phyloP scores from a whole-genome alignment of 2,888 invertebrate species.

The Petrolisthes manimaculis region DNA sequence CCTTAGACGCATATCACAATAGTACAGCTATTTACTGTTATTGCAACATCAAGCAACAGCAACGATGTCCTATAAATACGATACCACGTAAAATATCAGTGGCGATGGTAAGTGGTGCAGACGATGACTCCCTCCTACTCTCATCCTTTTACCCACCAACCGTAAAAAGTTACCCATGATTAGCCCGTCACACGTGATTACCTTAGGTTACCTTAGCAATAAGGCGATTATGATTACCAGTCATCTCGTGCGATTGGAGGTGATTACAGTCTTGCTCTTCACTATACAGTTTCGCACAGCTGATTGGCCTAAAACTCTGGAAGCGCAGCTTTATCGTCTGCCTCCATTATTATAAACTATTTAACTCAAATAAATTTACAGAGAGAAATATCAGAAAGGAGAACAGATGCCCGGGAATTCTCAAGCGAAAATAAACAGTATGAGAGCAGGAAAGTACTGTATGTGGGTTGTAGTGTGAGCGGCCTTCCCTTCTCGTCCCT shows the following conservation, averaged over 20 bases:
- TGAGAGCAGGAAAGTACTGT: not conserved
- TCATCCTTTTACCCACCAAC: not conserved
- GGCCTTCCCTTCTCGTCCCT: no score
- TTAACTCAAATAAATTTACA: not conserved
- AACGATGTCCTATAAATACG: not conserved
- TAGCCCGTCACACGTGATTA: conserved; percentile 33
- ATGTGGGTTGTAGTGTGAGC: no score
- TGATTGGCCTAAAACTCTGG: conserved; percentile 6
- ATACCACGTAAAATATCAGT: not conserved
- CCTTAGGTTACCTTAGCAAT: conserved; percentile 36
- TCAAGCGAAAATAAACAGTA: not conserved
- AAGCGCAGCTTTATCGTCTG: not conserved
- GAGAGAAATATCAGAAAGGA: conserved; percentile 5
- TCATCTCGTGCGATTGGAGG: conserved; percentile 14
- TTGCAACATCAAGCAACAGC: not conserved
- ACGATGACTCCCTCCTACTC: not conserved
- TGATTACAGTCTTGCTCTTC: conserved; percentile 12
- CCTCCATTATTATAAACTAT: conserved; percentile 11
- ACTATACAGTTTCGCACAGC: conserved; percentile 13
- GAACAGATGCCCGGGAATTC: not conserved
- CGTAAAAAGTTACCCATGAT: conserved; percentile 27
- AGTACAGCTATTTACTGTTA: not conserved
- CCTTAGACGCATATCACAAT: not conserved
- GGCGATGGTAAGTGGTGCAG: not conserved
- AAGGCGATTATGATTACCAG: conserved; percentile 28